Evolutionary conservation across 1,140 invertebrate genomes (phyloP), one percentile per base, ranked within the genome.

Genomic region (Bombus breviceps): DNA sequence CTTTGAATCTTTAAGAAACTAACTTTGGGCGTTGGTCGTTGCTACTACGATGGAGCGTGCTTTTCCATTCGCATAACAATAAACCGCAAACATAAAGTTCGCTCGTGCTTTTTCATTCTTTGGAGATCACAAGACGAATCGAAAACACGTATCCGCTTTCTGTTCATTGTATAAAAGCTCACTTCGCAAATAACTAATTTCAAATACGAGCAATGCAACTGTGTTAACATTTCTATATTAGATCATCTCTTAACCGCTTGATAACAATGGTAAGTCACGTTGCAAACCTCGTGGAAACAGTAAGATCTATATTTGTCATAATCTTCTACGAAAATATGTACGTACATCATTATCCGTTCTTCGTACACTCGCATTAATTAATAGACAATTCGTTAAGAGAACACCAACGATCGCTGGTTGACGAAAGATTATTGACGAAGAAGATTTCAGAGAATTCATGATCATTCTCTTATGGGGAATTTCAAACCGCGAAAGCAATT

Each of bases 41-140:
- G 28, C 18, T 53, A 22, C 32, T 13, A 71, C 12, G 47, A 32
- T 72, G 9, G 9, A 47, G 43, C 43, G 37, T 81, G 68, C 43
- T 79, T 79, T 79, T 68, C 77, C 77, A 79, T 68, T 68, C 77
- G 32, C 22, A 1, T n/a, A 28, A 22, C 28, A 5, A 13, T 62
- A 62, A 15, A 41, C 13, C n/a, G 13, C 41, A n/a, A n/a, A n/a
- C n/a, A n/a, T n/a, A n/a, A n/a, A n/a, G 10, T 66, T 78, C 43
- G 39, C 8, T 41, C 22, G 32, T 79, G 32, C 64, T 81, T 81
- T 73, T 81, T 47, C 47, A 59, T 72, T n/a, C 34, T 53, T 9
- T 28, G 2, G 2, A 28, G 43, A 71, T 15, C 28, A 0, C 13
- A 2, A 57, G 25, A 18, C 28, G 8, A 72, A 59, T 22, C 34